Base-by-base conservation (phyloP, 2,888 invertebrate species). In the Rhogogaster chlorosoma region DNA sequence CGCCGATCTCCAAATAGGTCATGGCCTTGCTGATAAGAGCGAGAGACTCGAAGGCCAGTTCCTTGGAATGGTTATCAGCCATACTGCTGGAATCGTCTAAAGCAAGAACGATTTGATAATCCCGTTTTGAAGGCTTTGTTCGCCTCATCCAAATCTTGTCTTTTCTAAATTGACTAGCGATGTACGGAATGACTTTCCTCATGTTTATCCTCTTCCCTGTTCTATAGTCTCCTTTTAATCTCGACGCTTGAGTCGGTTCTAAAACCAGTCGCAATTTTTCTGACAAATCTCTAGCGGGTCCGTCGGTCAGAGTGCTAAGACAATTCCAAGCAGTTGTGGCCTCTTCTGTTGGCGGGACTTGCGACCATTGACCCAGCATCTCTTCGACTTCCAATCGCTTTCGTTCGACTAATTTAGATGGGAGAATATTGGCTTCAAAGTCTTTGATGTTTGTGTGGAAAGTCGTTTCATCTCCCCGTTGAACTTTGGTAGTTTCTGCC, bases 111-210 rank as follows among this genome's bases (percentile, higher is more conserved):
- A 99, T 98, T 93, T 99, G 99, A 94, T 99, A 99, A 89, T 99
- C 97, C 77, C 99, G 95, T 91, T 98, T 98, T 0, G 98, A 98
- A 0, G 99, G 99, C 93, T 98, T 98, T 0, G 98, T 99, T 84
- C 99, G 95, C 18, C 99, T 95, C 90, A 99, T 92, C 99, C 99
- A 99, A 91, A 99, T 99, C 93, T 99, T 99, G 93, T 99, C 99
- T 93, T 99, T 99, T 71, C 99, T 96, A 94, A 99, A 99, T 93
- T 99, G 98, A 86, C 99, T 99, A 26, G 99, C 99, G 88, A 99
- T 99, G 94, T 99, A 99, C 0, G 99, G 98, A 91, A 99, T 99
- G 84, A 99, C 97, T 92, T 98, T 98, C 73, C 99, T 96, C 99
- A 99, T 99, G 94, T 99, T 99, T 83, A 99, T 97, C 9, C 99